Evolutionary conservation across 2,113 vertebrate species (phyloP).

Genomic region (Phaethon lepturus): DNA sequence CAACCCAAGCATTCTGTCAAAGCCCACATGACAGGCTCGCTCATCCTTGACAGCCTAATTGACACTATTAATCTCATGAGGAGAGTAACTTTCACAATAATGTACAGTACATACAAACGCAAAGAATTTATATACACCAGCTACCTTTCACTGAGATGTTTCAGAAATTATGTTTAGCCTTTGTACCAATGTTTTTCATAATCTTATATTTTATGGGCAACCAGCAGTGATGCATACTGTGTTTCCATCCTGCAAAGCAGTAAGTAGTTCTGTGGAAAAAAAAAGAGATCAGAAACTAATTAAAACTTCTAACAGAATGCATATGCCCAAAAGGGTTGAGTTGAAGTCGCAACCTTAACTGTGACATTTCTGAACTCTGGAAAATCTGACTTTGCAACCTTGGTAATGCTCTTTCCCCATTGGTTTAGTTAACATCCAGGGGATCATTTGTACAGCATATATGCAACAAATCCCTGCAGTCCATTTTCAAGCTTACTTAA

Average conservation of each 20-base stretch:
- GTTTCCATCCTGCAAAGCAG: not conserved
- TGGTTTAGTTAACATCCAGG: not conserved
- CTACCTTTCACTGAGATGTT: not conserved
- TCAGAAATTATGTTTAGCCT: not conserved
- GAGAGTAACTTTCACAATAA: slow-evolving; percentile 27
- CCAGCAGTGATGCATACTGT: not conserved
- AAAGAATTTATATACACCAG: slow-evolving; percentile 4
- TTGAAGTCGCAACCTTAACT: not conserved
- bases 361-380: not conserved
- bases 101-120: not conserved
- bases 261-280: not conserved
- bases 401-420: not conserved
- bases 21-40: slow-evolving; percentile 6
- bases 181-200: not conserved
- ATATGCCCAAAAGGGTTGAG: not conserved
- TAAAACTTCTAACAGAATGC: not conserved
- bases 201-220: not conserved
- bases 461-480: not conserved
- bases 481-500: not conserved
- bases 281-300: not conserved
- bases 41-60: slow-evolving; percentile 61
- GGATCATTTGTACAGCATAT: not conserved
- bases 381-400: not conserved
- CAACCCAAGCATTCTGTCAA: slow-evolving; percentile 58
- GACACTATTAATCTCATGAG: slow-evolving; percentile 48